Conservation (phyloP, 2,113 vertebrate species). For the Etheostoma cragini region DNA sequence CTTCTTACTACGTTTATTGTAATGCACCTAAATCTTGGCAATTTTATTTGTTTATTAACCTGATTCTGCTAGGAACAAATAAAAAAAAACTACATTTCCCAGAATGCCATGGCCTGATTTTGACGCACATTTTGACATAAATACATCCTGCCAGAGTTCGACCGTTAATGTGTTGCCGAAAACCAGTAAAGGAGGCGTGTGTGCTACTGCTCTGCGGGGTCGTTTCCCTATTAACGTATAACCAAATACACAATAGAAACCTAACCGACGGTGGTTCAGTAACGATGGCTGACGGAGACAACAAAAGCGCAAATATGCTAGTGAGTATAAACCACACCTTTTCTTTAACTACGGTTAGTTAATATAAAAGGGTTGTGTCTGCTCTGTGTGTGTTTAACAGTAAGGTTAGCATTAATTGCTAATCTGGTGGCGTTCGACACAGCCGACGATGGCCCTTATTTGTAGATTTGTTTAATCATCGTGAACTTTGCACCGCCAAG, state of each 20-base stretch:
- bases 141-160: slow-evolving; percentile 50
- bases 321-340: slow-evolving; percentile 65
- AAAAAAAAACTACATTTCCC: slow-evolving; percentile 68
- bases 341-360: accelerated
- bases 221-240: background rate
- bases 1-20: no score
- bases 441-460: background rate
- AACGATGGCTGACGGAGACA: slow-evolving; percentile 83
- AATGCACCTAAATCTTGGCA: no score
- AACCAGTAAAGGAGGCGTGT: background rate
- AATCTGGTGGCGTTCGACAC: background rate
- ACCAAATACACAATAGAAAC: no score
- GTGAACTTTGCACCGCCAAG: background rate
- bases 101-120: slow-evolving; percentile 18
- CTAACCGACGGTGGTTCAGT: background rate
- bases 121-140: slow-evolving; percentile 62
- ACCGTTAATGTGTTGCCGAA: slow-evolving; percentile 60
- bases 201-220: background rate
- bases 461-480: background rate
- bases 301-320: slow-evolving; percentile 82
- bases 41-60: no score
- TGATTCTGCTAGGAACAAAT: accelerated
- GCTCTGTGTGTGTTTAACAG: slow-evolving; percentile 7
- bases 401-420: slow-evolving; percentile 30
- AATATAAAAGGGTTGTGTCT: background rate